phyloP scores from a whole-genome alignment of 1,140 invertebrate species.

The Semibalanus balanoides region DNA sequence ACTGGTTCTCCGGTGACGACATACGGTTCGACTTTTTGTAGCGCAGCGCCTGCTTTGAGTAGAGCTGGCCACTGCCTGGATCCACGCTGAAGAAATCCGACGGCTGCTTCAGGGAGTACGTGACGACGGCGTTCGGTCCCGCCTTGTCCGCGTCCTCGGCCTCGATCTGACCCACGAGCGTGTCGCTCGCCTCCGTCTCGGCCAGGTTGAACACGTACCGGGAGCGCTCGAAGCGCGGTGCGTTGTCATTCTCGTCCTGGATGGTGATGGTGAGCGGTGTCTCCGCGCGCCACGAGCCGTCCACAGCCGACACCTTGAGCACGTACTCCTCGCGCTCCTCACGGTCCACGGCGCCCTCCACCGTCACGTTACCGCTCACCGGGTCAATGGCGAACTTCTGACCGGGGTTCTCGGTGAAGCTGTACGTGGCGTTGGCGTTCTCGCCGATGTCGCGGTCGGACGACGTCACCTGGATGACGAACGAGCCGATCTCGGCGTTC shows the following conservation, averaged over 20 bases:
- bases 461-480: slow-evolving; percentile 82
- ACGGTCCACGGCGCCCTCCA: slow-evolving; percentile 63
- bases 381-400: slow-evolving; percentile 78
- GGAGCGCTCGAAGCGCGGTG: slow-evolving; percentile 74
- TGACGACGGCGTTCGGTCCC: slow-evolving; percentile 84
- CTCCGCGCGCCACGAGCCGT: slow-evolving; percentile 75
- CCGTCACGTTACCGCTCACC: slow-evolving; percentile 76
- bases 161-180: slow-evolving; percentile 72
- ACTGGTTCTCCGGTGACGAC: slow-evolving; percentile 71
- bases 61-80: slow-evolving; percentile 74
- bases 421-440: slow-evolving; percentile 79
- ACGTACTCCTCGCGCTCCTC: slow-evolving; percentile 84
- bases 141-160: slow-evolving; percentile 80
- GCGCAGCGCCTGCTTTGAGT: slow-evolving; percentile 61
- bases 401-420: slow-evolving; percentile 73
- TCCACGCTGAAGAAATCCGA: slow-evolving; percentile 82
- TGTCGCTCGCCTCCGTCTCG: slow-evolving; percentile 57
- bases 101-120: slow-evolving; percentile 75
- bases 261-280: slow-evolving; percentile 82
- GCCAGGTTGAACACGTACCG: slow-evolving; percentile 82
- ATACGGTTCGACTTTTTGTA: slow-evolving; percentile 59
- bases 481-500: slow-evolving; percentile 79
- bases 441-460: slow-evolving; percentile 71
- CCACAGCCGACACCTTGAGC: slow-evolving; percentile 67
- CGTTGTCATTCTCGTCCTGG: slow-evolving; percentile 88